Evolutionary conservation across 2,113 vertebrate species (phyloP).

Genomic region (Triplophysa dalaica): DNA sequence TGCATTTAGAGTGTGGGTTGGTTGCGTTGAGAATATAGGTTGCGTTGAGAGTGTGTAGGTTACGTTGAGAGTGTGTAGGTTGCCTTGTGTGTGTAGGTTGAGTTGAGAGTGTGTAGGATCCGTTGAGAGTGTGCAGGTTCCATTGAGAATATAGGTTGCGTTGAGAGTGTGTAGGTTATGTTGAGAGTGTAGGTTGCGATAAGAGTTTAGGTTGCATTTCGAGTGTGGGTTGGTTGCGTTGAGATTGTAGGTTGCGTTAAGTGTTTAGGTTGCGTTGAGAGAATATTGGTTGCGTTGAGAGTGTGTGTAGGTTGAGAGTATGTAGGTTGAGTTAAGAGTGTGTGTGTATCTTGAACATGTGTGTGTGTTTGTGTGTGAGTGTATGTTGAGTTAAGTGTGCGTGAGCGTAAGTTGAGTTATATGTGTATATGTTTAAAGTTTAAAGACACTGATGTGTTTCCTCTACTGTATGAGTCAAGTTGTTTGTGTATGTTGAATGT

Average conservation of each 20-base stretch:
- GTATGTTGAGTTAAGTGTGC: not conserved
- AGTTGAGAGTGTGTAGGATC: not conserved
- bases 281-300: not conserved
- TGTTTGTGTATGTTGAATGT: not conserved
- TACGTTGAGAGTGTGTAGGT: not conserved
- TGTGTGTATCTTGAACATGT: not conserved
- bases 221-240: no score
- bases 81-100: not conserved
- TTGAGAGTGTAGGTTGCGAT: no score
- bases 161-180: no score
- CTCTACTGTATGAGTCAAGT: not conserved
- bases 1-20: no score
- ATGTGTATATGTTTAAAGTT: not conserved
- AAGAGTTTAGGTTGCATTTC: no score
- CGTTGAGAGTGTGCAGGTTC: no score
- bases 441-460: not conserved
- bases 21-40: not conserved
- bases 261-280: no score
- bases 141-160: no score
- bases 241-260: no score
- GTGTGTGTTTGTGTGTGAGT: not conserved
- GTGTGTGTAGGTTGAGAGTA: not conserved
- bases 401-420: not conserved
- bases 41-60: not conserved
- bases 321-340: not conserved